A percentile compares a stretch with the other conserved stretches of the same genome.
Conservation (phyloP, 2,113 vertebrate genomes). For the Crypturellus undulatus region DNA sequence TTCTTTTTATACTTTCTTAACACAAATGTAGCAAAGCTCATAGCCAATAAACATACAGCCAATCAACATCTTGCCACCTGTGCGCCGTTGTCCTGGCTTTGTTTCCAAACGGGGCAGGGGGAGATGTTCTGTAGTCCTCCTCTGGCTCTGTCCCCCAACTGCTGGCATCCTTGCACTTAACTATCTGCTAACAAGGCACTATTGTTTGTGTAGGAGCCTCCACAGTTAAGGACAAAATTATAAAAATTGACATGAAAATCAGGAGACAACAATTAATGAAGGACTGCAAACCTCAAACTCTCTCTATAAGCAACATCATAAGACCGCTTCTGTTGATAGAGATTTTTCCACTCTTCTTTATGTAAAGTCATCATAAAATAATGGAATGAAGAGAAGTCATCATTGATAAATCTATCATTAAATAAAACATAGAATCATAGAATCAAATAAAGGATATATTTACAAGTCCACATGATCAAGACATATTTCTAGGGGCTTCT, state of each 20-base stretch:
- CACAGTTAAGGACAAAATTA: neutral
- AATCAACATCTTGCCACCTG: no score
- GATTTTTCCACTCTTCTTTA: no score
- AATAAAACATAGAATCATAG: neutral
- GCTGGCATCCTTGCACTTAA: no score
- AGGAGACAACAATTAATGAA: neutral
- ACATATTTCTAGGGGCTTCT: neutral
- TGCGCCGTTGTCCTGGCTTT: no score
- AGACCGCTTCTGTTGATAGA: neutral
- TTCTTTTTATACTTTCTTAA: no score
- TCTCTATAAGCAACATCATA: neutral
- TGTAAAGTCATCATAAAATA: neutral
- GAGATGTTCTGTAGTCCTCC: no score
- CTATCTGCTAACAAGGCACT: no score
- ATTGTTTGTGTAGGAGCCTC: no score
- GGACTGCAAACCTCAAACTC: neutral
- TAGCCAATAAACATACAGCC: no score
- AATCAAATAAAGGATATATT: neutral
- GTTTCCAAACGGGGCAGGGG: no score
- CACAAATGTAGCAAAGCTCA: no score
- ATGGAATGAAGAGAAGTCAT: neutral
- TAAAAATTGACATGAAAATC: neutral
- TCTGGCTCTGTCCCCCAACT: no score
- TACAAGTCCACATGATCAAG: neutral
- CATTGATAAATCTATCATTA: neutral